Evolutionary conservation across 1,140 invertebrate genomes (phyloP).

Genomic region (Arion vulgaris): DNA sequence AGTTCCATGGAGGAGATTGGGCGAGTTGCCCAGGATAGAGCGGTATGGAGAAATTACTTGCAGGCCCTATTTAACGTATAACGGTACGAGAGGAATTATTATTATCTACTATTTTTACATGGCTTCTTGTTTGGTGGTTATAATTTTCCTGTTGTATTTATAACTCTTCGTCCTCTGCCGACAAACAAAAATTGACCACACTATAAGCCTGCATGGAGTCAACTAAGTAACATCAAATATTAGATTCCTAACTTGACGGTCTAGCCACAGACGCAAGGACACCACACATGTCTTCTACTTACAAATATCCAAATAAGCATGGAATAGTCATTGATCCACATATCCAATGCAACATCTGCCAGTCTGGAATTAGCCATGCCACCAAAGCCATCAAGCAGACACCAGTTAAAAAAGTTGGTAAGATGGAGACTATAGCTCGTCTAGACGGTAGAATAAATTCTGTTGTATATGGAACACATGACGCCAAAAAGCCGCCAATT

Average conservation of each 20-base stretch:
- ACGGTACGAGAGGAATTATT: too few relatives aligned
- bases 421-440: background rate
- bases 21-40: too few relatives aligned
- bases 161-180: too few relatives aligned
- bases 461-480: background rate
- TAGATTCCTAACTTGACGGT: too few relatives aligned
- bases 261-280: too few relatives aligned
- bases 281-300: background rate
- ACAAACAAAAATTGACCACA: too few relatives aligned
- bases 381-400: background rate
- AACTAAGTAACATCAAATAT: background rate
- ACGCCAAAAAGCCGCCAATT: background rate
- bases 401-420: background rate
- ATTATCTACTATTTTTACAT: too few relatives aligned
- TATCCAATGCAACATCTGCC: background rate
- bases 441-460: background rate
- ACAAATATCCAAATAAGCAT: background rate
- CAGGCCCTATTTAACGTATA: too few relatives aligned
- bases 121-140: too few relatives aligned
- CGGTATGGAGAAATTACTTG: too few relatives aligned
- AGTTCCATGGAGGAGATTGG: too few relatives aligned
- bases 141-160: too few relatives aligned
- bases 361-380: background rate
- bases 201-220: background rate
- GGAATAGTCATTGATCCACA: slow-evolving; percentile 2